These are phyloP conservation scores for Mycetomoellerius zeteki DNA, from an alignment of 1,140 invertebrate genomes.

Conservation along the genomic window DNA sequence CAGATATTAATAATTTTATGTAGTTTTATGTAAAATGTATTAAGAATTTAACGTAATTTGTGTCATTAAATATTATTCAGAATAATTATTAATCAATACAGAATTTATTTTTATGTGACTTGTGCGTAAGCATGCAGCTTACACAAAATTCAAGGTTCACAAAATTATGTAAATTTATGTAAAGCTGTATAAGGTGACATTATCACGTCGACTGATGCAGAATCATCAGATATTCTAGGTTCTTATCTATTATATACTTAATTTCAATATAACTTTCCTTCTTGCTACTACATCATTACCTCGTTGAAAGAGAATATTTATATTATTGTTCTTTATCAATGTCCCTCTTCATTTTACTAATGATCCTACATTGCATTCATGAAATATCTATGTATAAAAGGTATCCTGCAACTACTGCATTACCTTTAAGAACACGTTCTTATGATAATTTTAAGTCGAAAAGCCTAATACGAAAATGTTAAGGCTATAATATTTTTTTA, in stretches of 20 bases:
- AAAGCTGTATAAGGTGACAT: background rate
- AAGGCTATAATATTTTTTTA: no score
- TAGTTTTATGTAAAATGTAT: background rate
- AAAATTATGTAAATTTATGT: slow-evolving; percentile 33
- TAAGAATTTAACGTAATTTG: background rate
- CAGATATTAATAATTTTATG: background rate
- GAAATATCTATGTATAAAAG: background rate
- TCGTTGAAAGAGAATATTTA: background rate
- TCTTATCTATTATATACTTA: slow-evolving; percentile 15
- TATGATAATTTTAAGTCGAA: no score
- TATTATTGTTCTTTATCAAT: background rate
- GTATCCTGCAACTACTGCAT: no score
- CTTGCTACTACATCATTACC: background rate
- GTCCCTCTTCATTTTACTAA: background rate
- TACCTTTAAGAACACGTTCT: no score
- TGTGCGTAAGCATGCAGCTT: background rate
- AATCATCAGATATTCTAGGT: background rate
- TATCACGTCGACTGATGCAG: background rate
- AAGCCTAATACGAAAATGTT: no score
- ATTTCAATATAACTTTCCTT: background rate
- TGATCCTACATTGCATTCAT: background rate
- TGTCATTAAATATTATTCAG: background rate
- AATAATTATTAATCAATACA: background rate
- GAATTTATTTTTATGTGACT: background rate
- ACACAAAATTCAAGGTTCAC: background rate